Base-by-base conservation (phyloP, 2,113 vertebrate genomes). In the Cyanoliseus patagonus region DNA sequence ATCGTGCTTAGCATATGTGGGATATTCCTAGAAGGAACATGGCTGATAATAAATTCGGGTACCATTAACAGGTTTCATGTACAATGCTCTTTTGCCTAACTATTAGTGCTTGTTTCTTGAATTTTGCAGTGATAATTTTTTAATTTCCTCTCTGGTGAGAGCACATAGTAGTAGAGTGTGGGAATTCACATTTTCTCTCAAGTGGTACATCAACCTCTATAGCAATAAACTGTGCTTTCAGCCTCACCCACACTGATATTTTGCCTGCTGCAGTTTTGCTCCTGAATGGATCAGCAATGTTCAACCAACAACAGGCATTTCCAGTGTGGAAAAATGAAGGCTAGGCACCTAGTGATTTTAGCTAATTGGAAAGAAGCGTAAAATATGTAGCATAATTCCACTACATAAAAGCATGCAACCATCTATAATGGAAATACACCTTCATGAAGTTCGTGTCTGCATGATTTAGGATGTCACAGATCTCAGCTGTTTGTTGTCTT, bases 401-500 rank as follows among this genome's bases (percentile, higher is more conserved):
- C 51, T 75, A 24, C 11, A 6, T 59, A 51, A 6, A 18, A 88
- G 35, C 52, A 90, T n/a, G 39, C 44, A 85, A 90, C 75, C 24
- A 51, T 63, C 68, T 73, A n/a, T 73, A n/a, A 64, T 61, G 62
- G 72, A 92, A 93, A 82, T 35, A 62, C 17, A 92, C 66, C 69
- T 95, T 88, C 78, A 82, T 35, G 74, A 44, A 79, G 74, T 77
- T 46, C 11, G 24, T 62, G 81, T 17, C 83, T 66, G 31, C 0
- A 0, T 91, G 86, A 79, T 87, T 95, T 82, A 95, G 70, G 77
- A 79, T 57, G 86, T 47, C 74, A 82, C 69, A 72, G 51, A 94
- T 84, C 84, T 97, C 81, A 82, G 86, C 86, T 96, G 49, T 84
- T 91, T 92, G 62, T 83, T 95, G 81, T 76, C 92, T 92, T 92